Evolutionary conservation across 2,113 vertebrate genomes (phyloP).

Genomic region (Indri indri): DNA sequence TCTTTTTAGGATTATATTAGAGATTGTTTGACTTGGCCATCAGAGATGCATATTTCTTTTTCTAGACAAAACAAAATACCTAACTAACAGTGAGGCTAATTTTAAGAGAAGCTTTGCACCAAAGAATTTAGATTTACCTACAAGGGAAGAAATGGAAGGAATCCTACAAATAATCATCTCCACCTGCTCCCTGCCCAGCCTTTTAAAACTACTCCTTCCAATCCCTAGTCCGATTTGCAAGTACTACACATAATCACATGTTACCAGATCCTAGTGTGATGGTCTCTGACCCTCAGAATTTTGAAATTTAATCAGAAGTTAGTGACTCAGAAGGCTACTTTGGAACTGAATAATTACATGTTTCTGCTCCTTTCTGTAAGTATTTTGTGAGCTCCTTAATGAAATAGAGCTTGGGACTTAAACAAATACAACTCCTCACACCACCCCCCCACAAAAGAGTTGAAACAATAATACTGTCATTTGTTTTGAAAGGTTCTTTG

Average conservation of each 20-base stretch:
- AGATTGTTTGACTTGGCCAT: neutral
- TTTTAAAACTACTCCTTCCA: neutral
- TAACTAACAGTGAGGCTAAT: neutral
- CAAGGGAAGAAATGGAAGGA: neutral
- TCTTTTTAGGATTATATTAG: constrained; percentile 24
- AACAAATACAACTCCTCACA: neutral
- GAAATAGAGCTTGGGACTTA: neutral
- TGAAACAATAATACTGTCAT: neutral
- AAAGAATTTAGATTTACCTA: neutral
- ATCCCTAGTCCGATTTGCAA: neutral
- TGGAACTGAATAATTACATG: neutral
- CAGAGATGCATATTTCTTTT: neutral
- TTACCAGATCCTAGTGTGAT: neutral
- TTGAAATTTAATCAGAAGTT: neutral
- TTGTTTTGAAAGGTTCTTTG: neutral
- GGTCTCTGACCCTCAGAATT: neutral
- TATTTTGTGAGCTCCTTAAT: neutral
- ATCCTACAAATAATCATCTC: neutral
- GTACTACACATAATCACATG: neutral
- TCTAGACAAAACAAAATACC: neutral
- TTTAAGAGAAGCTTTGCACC: constrained; percentile 38
- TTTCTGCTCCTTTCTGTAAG: neutral
- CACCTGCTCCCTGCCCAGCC: neutral
- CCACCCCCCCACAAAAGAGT: neutral
- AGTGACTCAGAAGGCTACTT: neutral